Base-by-base conservation (phyloP, 2,113 vertebrate genomes). In the Nematolebias whitei region DNA sequence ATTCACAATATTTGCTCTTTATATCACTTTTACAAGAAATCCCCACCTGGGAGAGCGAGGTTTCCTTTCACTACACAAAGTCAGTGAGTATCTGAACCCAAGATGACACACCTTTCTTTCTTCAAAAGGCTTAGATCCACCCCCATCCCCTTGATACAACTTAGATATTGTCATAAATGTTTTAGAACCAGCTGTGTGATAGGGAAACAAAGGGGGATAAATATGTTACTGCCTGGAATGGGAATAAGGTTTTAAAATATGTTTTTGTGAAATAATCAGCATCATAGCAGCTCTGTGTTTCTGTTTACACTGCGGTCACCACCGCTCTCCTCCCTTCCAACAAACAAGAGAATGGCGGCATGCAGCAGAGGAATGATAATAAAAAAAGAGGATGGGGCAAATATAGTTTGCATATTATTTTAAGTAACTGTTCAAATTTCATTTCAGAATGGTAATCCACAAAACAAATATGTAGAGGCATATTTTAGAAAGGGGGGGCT, bases 381-480 rank as follows among this genome's bases (percentile, higher is more conserved):
- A 85, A 86, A 79, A 82, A 77, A 57, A 75, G 78, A 77, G 78
- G 79, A 87, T 84, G 86, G 81, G 87, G 86, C 32, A 92, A 92
- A 91, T 92, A 92, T 93, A 90, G 92, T 93, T 93, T 92, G 92
- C 92, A 92, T 93, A 92, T 92, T 90, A 92, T 94, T 93, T 93
- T 94, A 94, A 92, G 91, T 94, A 93, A 94, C 92, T 93, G 92
- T 94, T 93, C 90, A 93, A 92, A 93, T 93, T 93, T 93, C 90
- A 93, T 93, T 93, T 93, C 90, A 80, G 89, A 91, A 92, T 92
- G 90, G 90, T 93, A 94, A 94, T 93, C 93, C 91, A 89, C 92
- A 92, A 93, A 93, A 93, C 92, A 94, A 94, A 93, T 94, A 94
- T 90, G 90, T 90, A 87, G 91, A 85, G 80, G 88, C 90, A 91